A percentile compares a stretch with the other conserved stretches of the same genome.
Conservation (phyloP, 2,797 vertebrate genomes). For the Cetoscarus ocellatus region DNA sequence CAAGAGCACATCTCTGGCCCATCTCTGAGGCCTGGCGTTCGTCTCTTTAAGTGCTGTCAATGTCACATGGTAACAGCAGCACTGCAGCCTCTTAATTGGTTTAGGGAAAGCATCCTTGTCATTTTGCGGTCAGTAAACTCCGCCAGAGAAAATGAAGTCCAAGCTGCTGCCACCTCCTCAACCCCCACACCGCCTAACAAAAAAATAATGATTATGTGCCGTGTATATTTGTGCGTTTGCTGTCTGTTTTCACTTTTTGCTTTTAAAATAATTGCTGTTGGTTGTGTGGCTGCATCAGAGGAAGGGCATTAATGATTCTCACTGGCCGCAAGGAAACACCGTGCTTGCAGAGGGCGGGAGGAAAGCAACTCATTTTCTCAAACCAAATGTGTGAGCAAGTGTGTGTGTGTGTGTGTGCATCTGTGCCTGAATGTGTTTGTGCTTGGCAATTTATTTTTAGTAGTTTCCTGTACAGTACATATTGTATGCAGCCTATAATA, state of each 20-base stretch:
- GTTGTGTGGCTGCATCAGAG: slow-evolving; percentile 80
- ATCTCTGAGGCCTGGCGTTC: slow-evolving; percentile 60
- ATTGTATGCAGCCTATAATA: slow-evolving; percentile 56
- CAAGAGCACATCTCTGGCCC: slow-evolving; percentile 64
- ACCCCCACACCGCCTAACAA: slow-evolving; percentile 64
- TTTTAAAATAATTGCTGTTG: slow-evolving; percentile 88
- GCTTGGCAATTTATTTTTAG: slow-evolving; percentile 61
- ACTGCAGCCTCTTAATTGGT: slow-evolving; percentile 80
- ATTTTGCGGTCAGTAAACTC: slow-evolving; percentile 83
- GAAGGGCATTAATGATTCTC: slow-evolving; percentile 83
- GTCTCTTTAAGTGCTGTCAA: slow-evolving; percentile 80
- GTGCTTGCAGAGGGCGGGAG: slow-evolving; percentile 53
- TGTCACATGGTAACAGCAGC: slow-evolving; percentile 75
- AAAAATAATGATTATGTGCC: slow-evolving; percentile 79
- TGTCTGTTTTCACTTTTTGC: slow-evolving; percentile 80
- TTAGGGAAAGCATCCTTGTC: slow-evolving; percentile 81
- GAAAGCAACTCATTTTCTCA: slow-evolving; percentile 67
- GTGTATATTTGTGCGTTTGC: slow-evolving; percentile 74
- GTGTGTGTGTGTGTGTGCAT: slow-evolving; percentile 20
- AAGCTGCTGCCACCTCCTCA: slow-evolving; percentile 64
- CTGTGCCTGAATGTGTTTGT: slow-evolving; percentile 52
- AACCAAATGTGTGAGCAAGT: slow-evolving; percentile 42
- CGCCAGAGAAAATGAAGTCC: slow-evolving; percentile 74
- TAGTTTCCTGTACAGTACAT: slow-evolving; percentile 41
- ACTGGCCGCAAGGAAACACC: slow-evolving; percentile 70